phyloP scores from a whole-genome alignment of 2,113 vertebrate species.

The Oryctolagus cuniculus region DNA sequence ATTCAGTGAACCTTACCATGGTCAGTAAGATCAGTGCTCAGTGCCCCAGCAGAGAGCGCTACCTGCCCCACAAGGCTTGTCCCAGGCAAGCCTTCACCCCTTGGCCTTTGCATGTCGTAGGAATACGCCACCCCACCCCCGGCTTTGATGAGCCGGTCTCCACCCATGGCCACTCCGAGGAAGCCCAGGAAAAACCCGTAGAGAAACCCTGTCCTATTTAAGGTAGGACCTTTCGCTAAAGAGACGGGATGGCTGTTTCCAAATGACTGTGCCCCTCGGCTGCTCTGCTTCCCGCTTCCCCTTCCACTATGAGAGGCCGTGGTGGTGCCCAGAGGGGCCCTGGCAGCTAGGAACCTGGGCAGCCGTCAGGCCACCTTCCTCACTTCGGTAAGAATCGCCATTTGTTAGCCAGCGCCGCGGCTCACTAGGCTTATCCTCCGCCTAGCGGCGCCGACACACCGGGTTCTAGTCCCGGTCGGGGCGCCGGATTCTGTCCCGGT shows the following conservation, averaged over 20 bases:
- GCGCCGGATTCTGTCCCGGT: too few relatives aligned
- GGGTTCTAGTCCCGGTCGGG: too few relatives aligned
- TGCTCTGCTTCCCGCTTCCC: constrained; percentile 63
- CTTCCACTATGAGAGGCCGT: constrained; percentile 66
- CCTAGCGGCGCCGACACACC: too few relatives aligned
- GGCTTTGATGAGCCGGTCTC: neutral
- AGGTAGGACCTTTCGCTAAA: constrained; percentile 54
- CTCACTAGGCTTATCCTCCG: too few relatives aligned
- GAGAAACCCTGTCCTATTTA: constrained; percentile 49
- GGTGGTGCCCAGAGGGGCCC: neutral
- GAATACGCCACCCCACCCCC: neutral
- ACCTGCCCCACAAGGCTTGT: neutral
- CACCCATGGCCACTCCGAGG: neutral
- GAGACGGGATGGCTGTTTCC: constrained; percentile 56
- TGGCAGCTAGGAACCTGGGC: neutral
- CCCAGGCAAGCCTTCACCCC: neutral
- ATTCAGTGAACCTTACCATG: neutral
- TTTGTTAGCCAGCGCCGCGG: too few relatives aligned
- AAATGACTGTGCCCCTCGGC: constrained; percentile 61
- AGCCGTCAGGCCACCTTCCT: neutral
- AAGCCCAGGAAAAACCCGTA: constrained; percentile 43
- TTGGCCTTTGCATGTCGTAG: neutral
- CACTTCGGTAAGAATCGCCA: neutral
- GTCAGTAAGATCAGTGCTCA: neutral
- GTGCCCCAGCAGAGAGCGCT: neutral